Percentiles rank a stretch among this genome's conserved stretches.
These are phyloP conservation scores for Drosophila simulans DNA, from an alignment of 1,140 invertebrate genomes.

Conservation along the genomic window DNA sequence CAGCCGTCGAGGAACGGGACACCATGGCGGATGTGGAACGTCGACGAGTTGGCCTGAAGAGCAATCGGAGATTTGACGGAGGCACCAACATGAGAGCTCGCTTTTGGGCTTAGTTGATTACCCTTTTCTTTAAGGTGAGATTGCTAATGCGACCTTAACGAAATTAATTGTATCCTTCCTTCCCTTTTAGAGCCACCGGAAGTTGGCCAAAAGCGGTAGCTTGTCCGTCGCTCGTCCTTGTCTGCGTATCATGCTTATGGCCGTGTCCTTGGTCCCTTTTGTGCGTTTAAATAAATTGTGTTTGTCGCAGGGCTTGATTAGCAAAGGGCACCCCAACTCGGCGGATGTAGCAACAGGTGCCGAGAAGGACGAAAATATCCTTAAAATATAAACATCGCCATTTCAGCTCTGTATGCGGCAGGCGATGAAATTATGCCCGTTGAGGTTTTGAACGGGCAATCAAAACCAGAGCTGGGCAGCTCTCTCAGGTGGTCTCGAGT, in stretches of 20 bases:
- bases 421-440: slow-evolving; percentile 28
- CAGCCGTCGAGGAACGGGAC: slow-evolving; percentile 4
- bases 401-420: neutral
- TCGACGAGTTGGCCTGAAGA: slow-evolving; percentile 12
- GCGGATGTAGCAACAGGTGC: slow-evolving; percentile 61
- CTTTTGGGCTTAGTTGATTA: neutral
- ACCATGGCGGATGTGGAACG: slow-evolving; percentile 17
- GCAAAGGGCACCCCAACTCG: slow-evolving; percentile 8
- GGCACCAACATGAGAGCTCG: slow-evolving; percentile 2
- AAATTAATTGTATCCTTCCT: slow-evolving; percentile 63
- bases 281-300: slow-evolving; percentile 65
- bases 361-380: slow-evolving; percentile 1
- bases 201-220: slow-evolving; percentile 23
- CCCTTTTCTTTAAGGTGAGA: slow-evolving; percentile 32
- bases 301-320: slow-evolving; percentile 60
- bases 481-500: slow-evolving; percentile 10
- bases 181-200: slow-evolving; percentile 38
- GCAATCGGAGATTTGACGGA: neutral
- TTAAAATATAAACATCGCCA: slow-evolving; percentile 15
- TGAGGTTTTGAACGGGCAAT: slow-evolving; percentile 19
- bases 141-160: slow-evolving; percentile 51
- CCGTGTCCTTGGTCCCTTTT: slow-evolving; percentile 35
- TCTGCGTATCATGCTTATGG: neutral
- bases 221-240: slow-evolving; percentile 5
- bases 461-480: neutral